Base-by-base conservation (phyloP, 2,888 invertebrate species). In the Saturnia japonica region DNA sequence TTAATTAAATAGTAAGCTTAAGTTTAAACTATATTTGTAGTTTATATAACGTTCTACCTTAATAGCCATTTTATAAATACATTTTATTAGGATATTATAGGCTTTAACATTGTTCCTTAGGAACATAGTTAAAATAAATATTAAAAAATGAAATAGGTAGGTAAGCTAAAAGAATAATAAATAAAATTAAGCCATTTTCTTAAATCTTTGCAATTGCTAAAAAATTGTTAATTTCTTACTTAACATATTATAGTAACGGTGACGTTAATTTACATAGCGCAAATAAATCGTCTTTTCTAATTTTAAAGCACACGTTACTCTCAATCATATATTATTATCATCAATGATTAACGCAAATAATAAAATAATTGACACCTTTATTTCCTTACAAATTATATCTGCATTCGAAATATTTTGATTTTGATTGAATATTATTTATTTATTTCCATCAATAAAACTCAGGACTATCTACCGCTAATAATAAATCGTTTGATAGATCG, bases 401-500 rank as follows among this genome's bases (percentile, higher is more conserved):
- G 11, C 54, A 54, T 22, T 54, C 19, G 19, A 12, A 54, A 54
- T 54, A n/a, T 9, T n/a, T 51, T 60, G 14, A 54, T 60, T 60
- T 25, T 28, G 28, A 60, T 60, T 14, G 57, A 57, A 14, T 47
- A n/a, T n/a, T n/a, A n/a, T 9, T 22, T 51, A 40, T 66, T 69
- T 51, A 64, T 22, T 64, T 69, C 64, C 34, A 64, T 34, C 14
- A 47, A 34, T 47, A 64, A 64, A 69, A 16, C n/a, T 69, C 34
- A 64, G 34, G 28, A 19, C 16, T 34, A 62, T 43, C 45, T 43
- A 14, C 47, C 64, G 45, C 34, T 62, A 47, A 28, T 66, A 69
- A 66, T 66, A 69, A 66, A 64, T 69, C 40, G 42, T 22, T 22
- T 51, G 51, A 22, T 28, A 34, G 47, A 69, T 69, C 22, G 64